Evolutionary conservation across 2,888 invertebrate species (phyloP).

Genomic region (Melanostoma scalare): DNA sequence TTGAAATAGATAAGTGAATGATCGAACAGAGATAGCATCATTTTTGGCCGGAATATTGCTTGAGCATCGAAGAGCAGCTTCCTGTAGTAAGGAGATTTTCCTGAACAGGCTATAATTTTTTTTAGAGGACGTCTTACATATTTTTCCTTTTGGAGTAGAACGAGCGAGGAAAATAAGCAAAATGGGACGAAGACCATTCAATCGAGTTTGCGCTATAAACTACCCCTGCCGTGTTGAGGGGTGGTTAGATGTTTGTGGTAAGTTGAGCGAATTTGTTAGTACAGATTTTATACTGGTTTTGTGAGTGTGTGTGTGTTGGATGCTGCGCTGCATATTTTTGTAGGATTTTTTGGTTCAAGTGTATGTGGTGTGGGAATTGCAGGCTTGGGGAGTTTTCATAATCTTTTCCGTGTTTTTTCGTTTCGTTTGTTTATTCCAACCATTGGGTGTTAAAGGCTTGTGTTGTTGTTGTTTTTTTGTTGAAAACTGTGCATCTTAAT

Average conservation of each 20-base stretch:
- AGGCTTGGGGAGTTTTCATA: conserved; percentile 9
- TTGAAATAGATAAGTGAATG: conserved; percentile 3
- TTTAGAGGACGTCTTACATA: neutral
- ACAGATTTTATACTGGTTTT: neutral
- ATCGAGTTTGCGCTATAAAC: conserved; percentile 80
- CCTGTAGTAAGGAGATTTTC: conserved; percentile 20
- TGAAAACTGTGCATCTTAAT: conserved; percentile 27
- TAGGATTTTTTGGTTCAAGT: neutral
- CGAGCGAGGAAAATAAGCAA: conserved; percentile 36
- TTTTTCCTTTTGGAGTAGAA: conserved; percentile 23
- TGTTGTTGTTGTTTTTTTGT: conserved; percentile 1
- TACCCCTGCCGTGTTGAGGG: conserved; percentile 82
- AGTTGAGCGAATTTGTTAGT: conserved; percentile 72
- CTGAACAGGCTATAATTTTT: neutral
- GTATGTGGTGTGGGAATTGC: neutral
- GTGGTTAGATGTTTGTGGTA: conserved; percentile 82
- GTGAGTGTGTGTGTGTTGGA: conserved; percentile 20
- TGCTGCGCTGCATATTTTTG: conserved; percentile 24
- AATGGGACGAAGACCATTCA: conserved; percentile 81
- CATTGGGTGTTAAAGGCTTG: neutral
- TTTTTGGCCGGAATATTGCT: conserved; percentile 15
- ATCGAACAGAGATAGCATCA: conserved; percentile 48
- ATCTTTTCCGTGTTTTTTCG: conserved; percentile 6
- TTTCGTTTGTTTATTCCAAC: conserved; percentile 22
- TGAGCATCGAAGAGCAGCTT: conserved; percentile 2